Conservation (phyloP, 2,797 vertebrate genomes). For the Streptopelia turtur region DNA sequence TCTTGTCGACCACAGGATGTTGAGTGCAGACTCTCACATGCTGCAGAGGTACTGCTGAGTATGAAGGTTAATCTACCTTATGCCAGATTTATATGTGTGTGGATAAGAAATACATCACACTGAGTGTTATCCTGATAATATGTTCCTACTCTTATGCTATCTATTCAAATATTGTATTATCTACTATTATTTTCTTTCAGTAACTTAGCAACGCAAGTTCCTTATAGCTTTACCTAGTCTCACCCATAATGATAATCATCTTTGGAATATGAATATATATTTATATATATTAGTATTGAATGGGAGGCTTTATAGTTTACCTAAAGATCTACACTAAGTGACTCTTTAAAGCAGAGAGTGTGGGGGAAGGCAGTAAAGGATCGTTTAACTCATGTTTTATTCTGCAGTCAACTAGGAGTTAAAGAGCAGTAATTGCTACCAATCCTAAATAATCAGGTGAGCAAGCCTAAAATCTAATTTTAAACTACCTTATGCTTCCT, state of each 20-base stretch:
- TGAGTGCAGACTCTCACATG: neutral
- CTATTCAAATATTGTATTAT: neutral
- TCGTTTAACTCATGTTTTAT: neutral
- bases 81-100: neutral
- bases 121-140: neutral
- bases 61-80: neutral
- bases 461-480: neutral
- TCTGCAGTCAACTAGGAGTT: neutral
- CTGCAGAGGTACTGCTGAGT: neutral
- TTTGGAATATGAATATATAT: neutral
- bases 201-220: neutral
- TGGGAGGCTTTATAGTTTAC: neutral
- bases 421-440: neutral
- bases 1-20: neutral
- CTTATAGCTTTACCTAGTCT: neutral
- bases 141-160: neutral
- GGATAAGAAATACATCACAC: neutral
- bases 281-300: neutral
- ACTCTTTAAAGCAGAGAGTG: neutral
- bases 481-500: neutral
- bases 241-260: neutral
- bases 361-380: neutral
- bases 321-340: neutral
- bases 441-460: neutral
- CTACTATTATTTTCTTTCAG: neutral